phyloP scores from a whole-genome alignment of 2,888 invertebrate genomes.

The Cordylochernes scorpioides region DNA sequence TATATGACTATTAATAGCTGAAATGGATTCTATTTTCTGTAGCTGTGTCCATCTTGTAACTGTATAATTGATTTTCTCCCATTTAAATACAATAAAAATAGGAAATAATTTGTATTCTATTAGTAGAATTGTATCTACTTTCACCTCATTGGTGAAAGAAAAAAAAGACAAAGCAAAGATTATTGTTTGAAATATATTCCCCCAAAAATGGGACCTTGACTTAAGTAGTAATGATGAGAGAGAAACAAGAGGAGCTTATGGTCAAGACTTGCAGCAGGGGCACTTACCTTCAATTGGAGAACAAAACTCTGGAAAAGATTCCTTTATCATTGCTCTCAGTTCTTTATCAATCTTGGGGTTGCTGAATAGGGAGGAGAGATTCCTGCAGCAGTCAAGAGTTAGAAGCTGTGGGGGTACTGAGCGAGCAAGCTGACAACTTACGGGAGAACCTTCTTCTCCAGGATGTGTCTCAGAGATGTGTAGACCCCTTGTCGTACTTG shows the following conservation, averaged over 20 bases:
- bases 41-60: too few species aligned
- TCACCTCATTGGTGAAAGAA: not conserved
- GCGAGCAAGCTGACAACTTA: constrained; percentile 15
- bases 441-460: constrained; percentile 68
- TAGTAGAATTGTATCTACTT: not conserved
- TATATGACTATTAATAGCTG: too few species aligned
- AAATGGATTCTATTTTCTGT: too few species aligned
- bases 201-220: not conserved
- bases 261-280: too few species aligned
- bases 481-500: constrained; percentile 54
- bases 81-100: too few species aligned
- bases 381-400: not conserved
- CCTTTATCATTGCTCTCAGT: constrained; percentile 50
- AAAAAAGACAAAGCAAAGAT: not conserved
- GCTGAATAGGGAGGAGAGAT: constrained; percentile 58
- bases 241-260: constrained; percentile 1
- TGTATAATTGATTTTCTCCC: too few species aligned
- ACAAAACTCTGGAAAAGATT: constrained; percentile 75
- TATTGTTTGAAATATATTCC: too few species aligned
- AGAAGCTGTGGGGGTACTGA: not conserved
- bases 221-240: not conserved
- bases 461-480: constrained; percentile 52
- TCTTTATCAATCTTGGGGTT: constrained; percentile 62
- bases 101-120: constrained; percentile 1
- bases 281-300: constrained; percentile 28